Base-by-base conservation (phyloP, 1,140 invertebrate genomes). In the Cydia amplana region DNA sequence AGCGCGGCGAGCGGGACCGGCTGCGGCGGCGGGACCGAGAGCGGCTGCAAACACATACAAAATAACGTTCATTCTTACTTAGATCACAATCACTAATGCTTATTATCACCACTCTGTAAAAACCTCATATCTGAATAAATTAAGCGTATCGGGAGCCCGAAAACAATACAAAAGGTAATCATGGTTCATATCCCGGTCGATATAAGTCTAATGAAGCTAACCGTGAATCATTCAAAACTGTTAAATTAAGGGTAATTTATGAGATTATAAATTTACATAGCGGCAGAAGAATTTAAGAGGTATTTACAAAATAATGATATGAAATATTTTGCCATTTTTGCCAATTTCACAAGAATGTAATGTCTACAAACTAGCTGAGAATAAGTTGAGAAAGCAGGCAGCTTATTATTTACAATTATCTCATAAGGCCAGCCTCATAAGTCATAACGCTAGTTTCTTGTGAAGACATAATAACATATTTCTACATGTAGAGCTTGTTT, bases 1-100 rank as follows among this genome's bases (percentile, higher is more conserved):
- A 91, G 43, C 90, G 85, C 63, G 90, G 87, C n/a, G 87, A 90
- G 73, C 87, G 90, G 23, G 87, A 91, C 7, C 88, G 85, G 1
- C 85, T 87, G 78, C 88, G 91, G n/a, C 88, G 86, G 64, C 87
- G 85, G 72, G 88, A 89, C 78, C 87, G 85, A 74, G 88, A 89
- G 9, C 87, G 87, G 80, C 89, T 88, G 87, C 43, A 79, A 87
- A 77, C 32, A 80, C 78, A 79, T 63, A 32, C 25, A 75, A 32
- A 63, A 28, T 7, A 72, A 36, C 36, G 4, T 70, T 70, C 40
- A 74, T 78, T 72, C 72, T 70, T 70, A 74, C 73, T 60, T 64
- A 76, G 74, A 25, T 43, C n/a, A 16, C n/a, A 23, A 12, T 60
- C 55, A 23, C 20, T 23, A 60, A 10, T 23, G 55, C 20, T 20